phyloP scores from a whole-genome alignment of 2,888 invertebrate genomes.

The Andrena marginata region DNA sequence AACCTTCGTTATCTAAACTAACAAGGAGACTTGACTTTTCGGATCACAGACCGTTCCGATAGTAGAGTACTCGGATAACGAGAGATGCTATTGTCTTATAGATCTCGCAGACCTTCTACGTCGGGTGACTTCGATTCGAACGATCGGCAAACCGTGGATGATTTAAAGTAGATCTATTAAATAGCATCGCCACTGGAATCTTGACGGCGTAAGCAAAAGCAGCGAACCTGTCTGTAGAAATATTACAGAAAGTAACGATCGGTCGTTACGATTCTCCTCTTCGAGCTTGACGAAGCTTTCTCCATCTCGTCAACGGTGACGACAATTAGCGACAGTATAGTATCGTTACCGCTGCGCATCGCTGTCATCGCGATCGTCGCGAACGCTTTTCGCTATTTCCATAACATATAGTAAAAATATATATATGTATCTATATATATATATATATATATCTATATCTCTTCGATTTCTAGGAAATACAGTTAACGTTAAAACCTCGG shows the following conservation, averaged over 20 bases:
- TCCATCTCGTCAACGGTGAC: constrained; percentile 15
- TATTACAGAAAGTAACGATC: constrained; percentile 34
- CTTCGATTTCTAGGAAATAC: constrained; percentile 76
- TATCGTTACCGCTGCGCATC: constrained; percentile 7
- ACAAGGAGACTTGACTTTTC: too few relatives aligned
- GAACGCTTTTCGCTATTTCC: constrained; percentile 60
- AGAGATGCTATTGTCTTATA: too few relatives aligned
- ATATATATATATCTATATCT: constrained; percentile 71
- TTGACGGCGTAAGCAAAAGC: constrained; percentile 35
- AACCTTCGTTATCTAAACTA: too few relatives aligned
- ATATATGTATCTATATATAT: constrained; percentile 43
- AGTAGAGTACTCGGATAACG: too few relatives aligned
- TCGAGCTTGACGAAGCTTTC: constrained; percentile 15
- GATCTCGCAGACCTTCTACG: too few relatives aligned
- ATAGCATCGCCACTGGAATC: constrained; percentile 6
- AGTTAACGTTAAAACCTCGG: constrained; percentile 67
- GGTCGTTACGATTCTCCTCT: constrained; percentile 19
- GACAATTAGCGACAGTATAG: not conserved
- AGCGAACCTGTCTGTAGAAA: constrained; percentile 31
- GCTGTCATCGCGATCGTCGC: constrained; percentile 19
- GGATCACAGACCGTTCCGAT: too few relatives aligned
- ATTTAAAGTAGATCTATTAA: constrained; percentile 13
- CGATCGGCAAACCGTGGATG: not conserved
- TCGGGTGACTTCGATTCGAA: not conserved
- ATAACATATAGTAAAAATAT: constrained; percentile 75